These are phyloP conservation scores for Proterorhinus semilunaris DNA, from an alignment of 2,113 vertebrate genomes.

Conservation along the genomic window DNA sequence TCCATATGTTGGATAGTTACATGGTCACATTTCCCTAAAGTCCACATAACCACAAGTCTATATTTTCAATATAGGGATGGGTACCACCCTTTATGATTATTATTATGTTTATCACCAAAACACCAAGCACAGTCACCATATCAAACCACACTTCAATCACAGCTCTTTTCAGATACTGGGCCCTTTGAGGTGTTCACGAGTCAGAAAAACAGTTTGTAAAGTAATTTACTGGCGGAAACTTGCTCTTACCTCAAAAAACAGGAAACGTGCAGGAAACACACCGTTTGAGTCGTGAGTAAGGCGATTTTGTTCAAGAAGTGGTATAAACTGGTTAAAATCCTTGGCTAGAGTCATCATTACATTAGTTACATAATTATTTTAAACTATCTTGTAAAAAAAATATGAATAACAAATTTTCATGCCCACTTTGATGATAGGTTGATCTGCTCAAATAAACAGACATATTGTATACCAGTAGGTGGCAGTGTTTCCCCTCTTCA, in stretches of 20 bases:
- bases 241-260: conserved; percentile 14
- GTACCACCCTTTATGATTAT: no score
- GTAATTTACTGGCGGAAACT: conserved; percentile 15
- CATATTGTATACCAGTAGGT: conserved; percentile 44
- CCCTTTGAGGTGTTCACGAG: conserved; percentile 3
- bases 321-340: not conserved
- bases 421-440: conserved; percentile 4
- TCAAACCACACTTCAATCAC: conserved; percentile 8
- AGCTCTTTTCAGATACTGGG: conserved; percentile 22
- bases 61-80: no score
- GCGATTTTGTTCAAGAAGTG: not conserved
- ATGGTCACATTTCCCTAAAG: no score
- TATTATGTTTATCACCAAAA: not conserved
- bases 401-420: not conserved
- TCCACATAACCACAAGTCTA: no score
- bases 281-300: conserved; percentile 8
- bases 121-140: conserved; percentile 12
- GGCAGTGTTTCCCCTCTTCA: conserved; percentile 56
- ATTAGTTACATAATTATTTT: no score
- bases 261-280: conserved; percentile 18
- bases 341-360: no score
- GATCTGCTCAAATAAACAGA: conserved; percentile 63
- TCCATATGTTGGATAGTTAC: no score
- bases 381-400: no score
- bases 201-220: conserved; percentile 13